Evolutionary conservation across 2,113 vertebrate genomes (phyloP), one percentile per base, ranked within the genome.

Genomic region (Lepisosteus oculatus): DNA sequence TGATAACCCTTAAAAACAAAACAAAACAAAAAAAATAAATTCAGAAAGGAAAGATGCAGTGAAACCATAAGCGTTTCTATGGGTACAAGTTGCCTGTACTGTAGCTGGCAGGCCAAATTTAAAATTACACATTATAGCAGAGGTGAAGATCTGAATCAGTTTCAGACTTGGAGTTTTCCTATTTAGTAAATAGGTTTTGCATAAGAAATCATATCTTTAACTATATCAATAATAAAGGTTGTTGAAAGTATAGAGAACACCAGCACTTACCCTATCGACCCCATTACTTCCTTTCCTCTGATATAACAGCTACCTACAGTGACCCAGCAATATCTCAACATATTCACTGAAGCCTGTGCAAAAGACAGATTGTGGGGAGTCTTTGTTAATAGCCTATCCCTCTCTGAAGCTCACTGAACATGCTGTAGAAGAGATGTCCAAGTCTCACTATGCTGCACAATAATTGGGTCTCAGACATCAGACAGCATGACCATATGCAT

Each of bases 401-500:
- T 59, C 13, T 59, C 57, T 59, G 5, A 59, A n/a, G 57, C 57
- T 59, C 57, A 3, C 57, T 59, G 57, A 13, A 59, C 57, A 59
- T 59, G n/a, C 14, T 76, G 72, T 65, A 77, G 57, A 64, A 69
- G 17, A 62, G 55, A 43, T 43, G 59, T 42, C 69, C 29, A 43
- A 56, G 73, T 64, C 61, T 61, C 61, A 57, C 72, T 61, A 77
- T 70, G 74, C 15, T 51, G 57, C 67, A 59, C 17, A 68, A 17
- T 67, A 70, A 65, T 55, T 55, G 69, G 55, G 72, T 57, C 54
- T 70, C n/a, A n/a, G n/a, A 64, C 68, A 47, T 65, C 55, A 15
- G 74, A 76, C 61, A 70, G 4, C 74, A 15, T 70, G 78, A 71
- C 13, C 65, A 71, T 55, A 54, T 29, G 57, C 61, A 71, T 71